Base-by-base conservation (phyloP, 2,113 vertebrate species). In the Sebastes fasciatus region DNA sequence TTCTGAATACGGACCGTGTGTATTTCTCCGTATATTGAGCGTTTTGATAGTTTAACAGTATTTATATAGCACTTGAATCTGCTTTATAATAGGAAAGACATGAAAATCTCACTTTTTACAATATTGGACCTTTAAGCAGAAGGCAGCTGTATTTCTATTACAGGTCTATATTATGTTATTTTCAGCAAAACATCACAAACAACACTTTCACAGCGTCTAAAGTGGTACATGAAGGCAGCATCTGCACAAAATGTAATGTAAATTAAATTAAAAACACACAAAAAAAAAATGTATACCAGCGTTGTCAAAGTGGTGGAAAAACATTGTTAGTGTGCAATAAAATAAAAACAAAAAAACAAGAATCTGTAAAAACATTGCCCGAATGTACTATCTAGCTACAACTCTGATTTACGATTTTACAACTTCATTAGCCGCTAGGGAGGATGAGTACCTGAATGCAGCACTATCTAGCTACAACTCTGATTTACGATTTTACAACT, bases 141-240 rank as follows among this genome's bases (percentile, higher is more conserved):
- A 54, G 10, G 54, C 73, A 87, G 34, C 14, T 58, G 49, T 61
- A 66, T 80, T 76, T 71, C 12, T 66, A 74, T 68, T 55, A 66
- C 10, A 72, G 17, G 12, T 55, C 16, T 5, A 6, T 5, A 51
- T 60, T 81, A 69, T n/a, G 7, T 34, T 60, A 23, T 46, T 6
- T 67, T 16, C 34, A 45, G 13, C 34, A 6, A 58, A 70, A 49
- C 43, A 8, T 65, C 23, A n/a, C n/a, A n/a, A n/a, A n/a, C n/a
- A n/a, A n/a, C n/a, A n/a, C n/a, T n/a, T 48, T 61, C 43, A 52
- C 12, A 48, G 1, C 17, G 40, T 17, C 4, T 45, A 46, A 23
- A 5, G 42, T 6, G 7, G n/a, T n/a, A 43, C 34, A 4, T 80
- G 51, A 78, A 83, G 17, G 65, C 78, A 82, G 65, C 74, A 79